Base-by-base conservation (phyloP, 2,888 invertebrate species). In the Glaucopsyche alexis region DNA sequence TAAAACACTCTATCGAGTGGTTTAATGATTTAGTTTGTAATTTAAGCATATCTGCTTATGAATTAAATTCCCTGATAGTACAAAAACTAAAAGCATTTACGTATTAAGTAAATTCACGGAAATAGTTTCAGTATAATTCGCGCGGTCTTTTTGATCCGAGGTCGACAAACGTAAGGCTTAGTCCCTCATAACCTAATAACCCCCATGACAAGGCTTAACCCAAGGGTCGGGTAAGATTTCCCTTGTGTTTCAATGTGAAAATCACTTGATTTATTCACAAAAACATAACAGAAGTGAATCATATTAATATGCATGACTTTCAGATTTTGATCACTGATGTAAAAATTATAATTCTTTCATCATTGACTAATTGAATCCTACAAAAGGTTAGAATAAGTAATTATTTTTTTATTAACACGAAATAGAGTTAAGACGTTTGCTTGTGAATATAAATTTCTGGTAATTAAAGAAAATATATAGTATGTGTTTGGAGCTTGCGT, bases 151-250 rank as follows among this genome's bases (percentile, higher is more conserved):
- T 60, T 13, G 60, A 60, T 13, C 60, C 60, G 60, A 29, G 29
- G 60, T 60, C 60, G 60, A 16, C 60, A 60, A 60, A 60, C 29
- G 13, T 60, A 13, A 60, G 60, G 19, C 29, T 60, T 60, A 60
- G 19, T 9, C 60, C 60, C 60, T 60, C 60, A 60, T 60, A 60
- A 60, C 60, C 60, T 60, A 60, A 60, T 60, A 60, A 60, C 60
- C 60, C 50, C 29, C 60, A 60, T 60, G 60, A 60, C 60, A 8
- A 60, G 11, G 60, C 60, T 60, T 60, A 60, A 60, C 60, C 29
- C 60, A 19, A 60, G 55, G 29, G 19, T 19, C 60, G 60, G 29
- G 29, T 60, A 29, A 60, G 13, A 60, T 60, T 29, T 29, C 9
- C 13, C 60, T 13, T 16, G 19, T 11, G 60, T 60, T 60, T 60